Percentiles rank a stretch among this genome's conserved stretches.
Conservation (phyloP, 2,797 vertebrate genomes). For the Anguilla obscura region DNA sequence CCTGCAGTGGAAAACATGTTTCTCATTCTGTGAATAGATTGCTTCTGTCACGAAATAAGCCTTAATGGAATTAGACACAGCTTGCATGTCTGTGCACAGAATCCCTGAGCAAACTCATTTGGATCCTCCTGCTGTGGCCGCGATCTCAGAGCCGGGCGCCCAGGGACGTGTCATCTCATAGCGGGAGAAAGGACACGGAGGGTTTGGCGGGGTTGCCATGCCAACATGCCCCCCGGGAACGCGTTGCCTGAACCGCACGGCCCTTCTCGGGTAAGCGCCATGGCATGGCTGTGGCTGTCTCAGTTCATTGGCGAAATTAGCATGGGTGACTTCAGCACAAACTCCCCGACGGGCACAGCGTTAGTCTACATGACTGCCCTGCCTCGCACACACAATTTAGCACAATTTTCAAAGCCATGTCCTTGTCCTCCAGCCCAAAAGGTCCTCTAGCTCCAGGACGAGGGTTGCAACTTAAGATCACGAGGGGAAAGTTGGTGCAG, state of each 20-base stretch:
- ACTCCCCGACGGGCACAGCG: neutral
- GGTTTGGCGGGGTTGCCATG: constrained; percentile 17
- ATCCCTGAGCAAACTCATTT: neutral
- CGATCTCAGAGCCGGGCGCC: neutral
- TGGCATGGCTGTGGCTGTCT: neutral
- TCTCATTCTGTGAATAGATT: neutral
- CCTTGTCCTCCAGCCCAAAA: neutral
- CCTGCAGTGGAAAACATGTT: neutral
- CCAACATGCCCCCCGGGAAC: neutral
- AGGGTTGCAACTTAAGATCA: neutral
- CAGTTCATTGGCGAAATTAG: neutral
- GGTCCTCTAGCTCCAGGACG: neutral
- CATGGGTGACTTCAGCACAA: constrained; percentile 9
- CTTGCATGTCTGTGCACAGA: neutral
- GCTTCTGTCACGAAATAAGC: neutral
- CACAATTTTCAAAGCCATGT: neutral
- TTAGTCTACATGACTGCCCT: neutral
- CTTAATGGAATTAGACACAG: constrained; percentile 16
- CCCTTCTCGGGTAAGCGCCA: neutral
- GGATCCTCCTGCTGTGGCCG: neutral
- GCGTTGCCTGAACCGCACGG: neutral
- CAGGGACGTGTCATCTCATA: neutral
- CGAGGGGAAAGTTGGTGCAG: neutral
- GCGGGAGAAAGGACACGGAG: neutral
- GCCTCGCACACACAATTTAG: constrained; percentile 18